phyloP scores from a whole-genome alignment of 2,113 vertebrate species.

The Ranitomeya variabilis region DNA sequence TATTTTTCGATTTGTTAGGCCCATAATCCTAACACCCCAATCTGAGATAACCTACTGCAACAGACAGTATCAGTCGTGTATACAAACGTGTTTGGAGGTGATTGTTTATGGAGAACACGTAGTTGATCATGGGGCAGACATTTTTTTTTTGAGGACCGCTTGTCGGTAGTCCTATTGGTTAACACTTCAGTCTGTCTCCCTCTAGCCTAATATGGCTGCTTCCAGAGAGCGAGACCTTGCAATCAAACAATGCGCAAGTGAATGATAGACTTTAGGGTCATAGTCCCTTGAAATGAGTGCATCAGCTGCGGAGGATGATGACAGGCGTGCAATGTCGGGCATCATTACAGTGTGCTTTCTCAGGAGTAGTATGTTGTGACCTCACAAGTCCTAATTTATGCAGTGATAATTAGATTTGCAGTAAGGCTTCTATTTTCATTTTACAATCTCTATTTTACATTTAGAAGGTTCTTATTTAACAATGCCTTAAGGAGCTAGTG shows the following conservation, averaged over 20 bases:
- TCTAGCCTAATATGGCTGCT: neutral
- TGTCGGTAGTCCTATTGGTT: neutral
- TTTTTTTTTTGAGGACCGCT: neutral
- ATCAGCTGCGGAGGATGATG: neutral
- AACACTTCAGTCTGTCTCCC: neutral
- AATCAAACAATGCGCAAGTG: neutral
- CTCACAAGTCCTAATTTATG: slow-evolving; percentile 30
- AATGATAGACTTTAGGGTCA: neutral
- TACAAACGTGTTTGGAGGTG: neutral
- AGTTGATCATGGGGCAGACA: neutral
- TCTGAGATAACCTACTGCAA: neutral
- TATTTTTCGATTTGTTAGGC: neutral
- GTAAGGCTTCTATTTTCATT: slow-evolving; percentile 25
- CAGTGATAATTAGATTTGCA: slow-evolving; percentile 36
- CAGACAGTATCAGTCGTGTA: too few species aligned
- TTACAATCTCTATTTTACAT: neutral
- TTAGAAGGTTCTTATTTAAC: neutral
- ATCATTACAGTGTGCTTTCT: neutral
- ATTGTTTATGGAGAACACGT: neutral
- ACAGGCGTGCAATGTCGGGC: neutral
- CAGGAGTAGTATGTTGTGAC: slow-evolving; percentile 9
- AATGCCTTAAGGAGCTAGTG: neutral
- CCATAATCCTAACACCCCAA: neutral
- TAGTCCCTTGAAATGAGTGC: neutral
- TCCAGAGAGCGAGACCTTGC: neutral